A percentile compares a stretch with the other conserved stretches of the same genome.
Conservation (phyloP, 1,140 invertebrate genomes). For the Drosophila littoralis region DNA sequence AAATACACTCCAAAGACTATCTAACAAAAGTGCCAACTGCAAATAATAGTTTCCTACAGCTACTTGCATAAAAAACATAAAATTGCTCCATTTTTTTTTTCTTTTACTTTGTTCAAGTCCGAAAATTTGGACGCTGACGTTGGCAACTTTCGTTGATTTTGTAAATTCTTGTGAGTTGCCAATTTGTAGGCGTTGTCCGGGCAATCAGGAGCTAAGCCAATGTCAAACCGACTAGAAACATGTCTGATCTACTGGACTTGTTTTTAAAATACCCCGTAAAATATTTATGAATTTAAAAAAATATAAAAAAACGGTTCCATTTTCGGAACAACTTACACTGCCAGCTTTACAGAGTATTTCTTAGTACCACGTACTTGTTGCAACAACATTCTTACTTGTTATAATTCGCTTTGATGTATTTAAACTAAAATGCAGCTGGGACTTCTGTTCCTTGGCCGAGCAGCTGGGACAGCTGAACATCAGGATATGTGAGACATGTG, state of each 20-base stretch:
- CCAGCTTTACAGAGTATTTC: no score
- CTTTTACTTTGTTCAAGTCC: conserved; percentile 6
- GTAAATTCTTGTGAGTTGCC: conserved; percentile 29
- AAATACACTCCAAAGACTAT: conserved; percentile 51
- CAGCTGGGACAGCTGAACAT: conserved; percentile 19
- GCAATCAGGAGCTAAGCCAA: background rate
- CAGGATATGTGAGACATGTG: conserved; percentile 49
- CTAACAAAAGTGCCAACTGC: conserved; percentile 65
- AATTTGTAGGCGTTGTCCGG: conserved; percentile 5
- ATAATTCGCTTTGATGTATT: conserved; percentile 69
- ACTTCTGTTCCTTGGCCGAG: conserved; percentile 18
- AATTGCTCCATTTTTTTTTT: conserved; percentile 19
- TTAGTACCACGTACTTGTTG: background rate
- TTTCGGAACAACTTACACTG: no score
- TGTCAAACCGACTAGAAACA: no score
- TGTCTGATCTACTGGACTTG: no score
- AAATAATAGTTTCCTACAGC: conserved; percentile 68
- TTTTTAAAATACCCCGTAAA: background rate
- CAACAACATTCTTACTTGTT: conserved; percentile 4
- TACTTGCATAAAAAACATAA: conserved; percentile 4
- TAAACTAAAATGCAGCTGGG: conserved; percentile 70
- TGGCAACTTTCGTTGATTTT: conserved; percentile 61
- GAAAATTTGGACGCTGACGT: conserved; percentile 50
- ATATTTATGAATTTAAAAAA: background rate
- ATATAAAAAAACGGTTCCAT: no score